phyloP scores from a whole-genome alignment of 2,113 vertebrate genomes.

The Holacanthus passer region DNA sequence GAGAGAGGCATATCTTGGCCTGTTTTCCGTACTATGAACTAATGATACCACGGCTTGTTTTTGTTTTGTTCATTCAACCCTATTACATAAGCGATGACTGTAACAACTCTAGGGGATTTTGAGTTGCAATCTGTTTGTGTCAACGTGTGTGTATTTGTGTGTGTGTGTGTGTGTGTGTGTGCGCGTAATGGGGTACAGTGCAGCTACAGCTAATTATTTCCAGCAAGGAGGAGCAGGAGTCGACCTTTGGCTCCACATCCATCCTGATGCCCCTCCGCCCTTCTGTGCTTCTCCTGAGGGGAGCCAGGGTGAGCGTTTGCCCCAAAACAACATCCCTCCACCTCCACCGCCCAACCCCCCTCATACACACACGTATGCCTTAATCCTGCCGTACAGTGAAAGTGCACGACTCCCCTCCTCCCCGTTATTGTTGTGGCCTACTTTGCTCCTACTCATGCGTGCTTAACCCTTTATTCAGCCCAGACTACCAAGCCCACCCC shows the following conservation, averaged over 20 bases:
- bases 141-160: neutral
- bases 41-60: slow-evolving; percentile 68
- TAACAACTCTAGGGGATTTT: slow-evolving; percentile 61
- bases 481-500: slow-evolving; percentile 17
- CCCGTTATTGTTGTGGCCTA: slow-evolving; percentile 80
- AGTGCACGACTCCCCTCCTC: slow-evolving; percentile 47
- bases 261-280: slow-evolving; percentile 28
- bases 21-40: slow-evolving; percentile 31
- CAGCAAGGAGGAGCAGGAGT: slow-evolving; percentile 33
- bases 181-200: slow-evolving; percentile 19
- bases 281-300: slow-evolving; percentile 32
- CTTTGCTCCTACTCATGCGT: slow-evolving; percentile 78
- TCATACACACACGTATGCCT: neutral
- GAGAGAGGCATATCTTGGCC: slow-evolving; percentile 6
- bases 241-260: slow-evolving; percentile 52
- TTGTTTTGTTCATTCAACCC: slow-evolving; percentile 70
- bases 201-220: slow-evolving; percentile 61
- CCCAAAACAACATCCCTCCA: slow-evolving; percentile 52
- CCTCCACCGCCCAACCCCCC: neutral
- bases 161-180: slow-evolving; percentile 25
- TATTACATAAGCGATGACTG: slow-evolving; percentile 75
- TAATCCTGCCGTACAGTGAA: slow-evolving; percentile 62
- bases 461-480: slow-evolving; percentile 78
- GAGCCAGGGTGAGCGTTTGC: slow-evolving; percentile 18
- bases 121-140: slow-evolving; percentile 53